These are phyloP conservation scores for Forbesichthys agassizii DNA, from an alignment of 2,113 vertebrate species.

Conservation along the genomic window DNA sequence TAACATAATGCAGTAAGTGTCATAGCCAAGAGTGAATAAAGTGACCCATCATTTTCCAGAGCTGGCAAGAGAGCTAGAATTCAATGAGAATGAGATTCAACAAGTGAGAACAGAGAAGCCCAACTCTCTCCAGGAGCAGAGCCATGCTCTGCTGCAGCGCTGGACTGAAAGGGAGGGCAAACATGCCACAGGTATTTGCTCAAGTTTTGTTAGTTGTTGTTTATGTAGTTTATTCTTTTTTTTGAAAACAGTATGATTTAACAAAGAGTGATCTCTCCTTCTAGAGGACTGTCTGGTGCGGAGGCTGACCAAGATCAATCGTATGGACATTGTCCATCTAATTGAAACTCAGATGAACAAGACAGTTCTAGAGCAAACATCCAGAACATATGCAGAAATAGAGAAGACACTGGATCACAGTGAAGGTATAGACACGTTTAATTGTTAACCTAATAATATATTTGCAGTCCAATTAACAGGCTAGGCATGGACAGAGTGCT, in stretches of 20 bases:
- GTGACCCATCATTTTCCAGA: slow-evolving; percentile 72
- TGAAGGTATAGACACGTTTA: slow-evolving; percentile 79
- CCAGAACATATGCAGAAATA: slow-evolving; percentile 86
- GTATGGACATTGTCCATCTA: slow-evolving; percentile 97
- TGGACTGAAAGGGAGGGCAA: slow-evolving; percentile 94
- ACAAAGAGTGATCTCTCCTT: slow-evolving; percentile 11
- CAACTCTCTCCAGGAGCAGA: slow-evolving; percentile 97
- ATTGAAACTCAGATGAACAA: slow-evolving; percentile 89
- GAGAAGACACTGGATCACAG: slow-evolving; percentile 93
- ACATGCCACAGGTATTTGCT: slow-evolving; percentile 87
- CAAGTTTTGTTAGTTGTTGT: not conserved
- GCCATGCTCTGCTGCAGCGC: slow-evolving; percentile 89
- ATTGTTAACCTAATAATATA: not conserved
- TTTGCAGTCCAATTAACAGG: not conserved
- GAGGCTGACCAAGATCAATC: slow-evolving; percentile 94
- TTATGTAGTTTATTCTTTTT: not conserved
- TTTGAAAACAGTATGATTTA: not conserved
- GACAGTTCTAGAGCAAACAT: slow-evolving; percentile 77
- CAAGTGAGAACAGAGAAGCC: slow-evolving; percentile 91
- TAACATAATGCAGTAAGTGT: not conserved
- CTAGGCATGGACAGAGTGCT: not conserved
- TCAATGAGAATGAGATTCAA: slow-evolving; percentile 92
- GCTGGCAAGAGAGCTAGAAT: slow-evolving; percentile 93
- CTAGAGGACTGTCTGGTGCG: slow-evolving; percentile 87
- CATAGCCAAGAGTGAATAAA: not conserved